Percentiles rank a stretch among this genome's conserved stretches.
Conservation (phyloP, 2,797 vertebrate species). For the Enteromius unitaeniatus region DNA sequence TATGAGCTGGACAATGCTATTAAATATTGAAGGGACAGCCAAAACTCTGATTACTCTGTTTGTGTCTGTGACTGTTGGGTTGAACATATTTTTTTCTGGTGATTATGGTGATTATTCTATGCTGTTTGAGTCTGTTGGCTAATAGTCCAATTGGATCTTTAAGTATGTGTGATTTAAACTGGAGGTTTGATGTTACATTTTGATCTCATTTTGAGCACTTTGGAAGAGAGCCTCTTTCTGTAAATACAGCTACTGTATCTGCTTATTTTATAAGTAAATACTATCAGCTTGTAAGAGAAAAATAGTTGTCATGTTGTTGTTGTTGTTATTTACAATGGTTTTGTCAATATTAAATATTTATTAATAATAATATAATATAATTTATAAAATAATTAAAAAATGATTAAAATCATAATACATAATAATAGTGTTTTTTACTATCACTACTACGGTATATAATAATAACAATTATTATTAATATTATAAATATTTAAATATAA, state of each 20-base stretch:
- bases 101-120: not conserved
- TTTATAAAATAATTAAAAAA: not conserved
- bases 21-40: not conserved
- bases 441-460: too few species aligned
- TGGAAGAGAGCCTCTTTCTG: not conserved
- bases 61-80: not conserved
- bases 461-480: too few species aligned
- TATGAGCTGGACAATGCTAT: not conserved
- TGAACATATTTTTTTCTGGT: not conserved
- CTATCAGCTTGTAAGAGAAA: not conserved
- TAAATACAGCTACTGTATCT: not conserved
- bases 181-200: not conserved
- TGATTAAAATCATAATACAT: too few species aligned
- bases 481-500: too few species aligned
- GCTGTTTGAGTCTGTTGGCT: not conserved
- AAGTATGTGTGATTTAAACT: conserved; percentile 3
- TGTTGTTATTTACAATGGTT: not conserved
- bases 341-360: not conserved
- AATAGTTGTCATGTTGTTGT: not conserved
- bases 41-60: not conserved
- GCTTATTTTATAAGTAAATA: not conserved
- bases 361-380: not conserved
- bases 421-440: too few species aligned
- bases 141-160: not conserved
- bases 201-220: not conserved